Evolutionary conservation across 2,113 vertebrate genomes (phyloP).

Genomic region (Misgurnus anguillicaudatus): DNA sequence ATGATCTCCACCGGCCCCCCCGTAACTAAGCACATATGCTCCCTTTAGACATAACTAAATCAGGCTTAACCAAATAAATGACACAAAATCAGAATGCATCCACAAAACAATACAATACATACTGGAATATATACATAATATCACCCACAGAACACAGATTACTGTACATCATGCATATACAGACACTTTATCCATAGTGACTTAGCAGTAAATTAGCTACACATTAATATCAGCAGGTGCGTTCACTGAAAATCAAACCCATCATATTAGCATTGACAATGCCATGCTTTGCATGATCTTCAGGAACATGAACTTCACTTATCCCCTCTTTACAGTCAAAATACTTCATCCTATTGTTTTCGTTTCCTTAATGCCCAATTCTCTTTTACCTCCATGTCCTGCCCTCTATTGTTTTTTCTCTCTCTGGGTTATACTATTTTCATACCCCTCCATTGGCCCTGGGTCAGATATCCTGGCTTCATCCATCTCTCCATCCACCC

Average conservation of each 20-base stretch:
- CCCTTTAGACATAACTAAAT: neutral
- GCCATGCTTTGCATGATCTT: too few species aligned
- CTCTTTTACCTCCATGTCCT: slow-evolving; percentile 12
- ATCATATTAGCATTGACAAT: too few species aligned
- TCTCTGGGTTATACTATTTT: slow-evolving; percentile 31
- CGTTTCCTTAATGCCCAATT: neutral
- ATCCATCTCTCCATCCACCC: slow-evolving; percentile 37
- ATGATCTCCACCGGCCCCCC: slow-evolving; percentile 34
- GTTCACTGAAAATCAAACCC: too few species aligned
- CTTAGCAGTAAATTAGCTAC: too few species aligned
- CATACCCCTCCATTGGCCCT: slow-evolving; percentile 35
- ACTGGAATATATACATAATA: neutral
- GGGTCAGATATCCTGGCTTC: slow-evolving; percentile 30
- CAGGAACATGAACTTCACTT: neutral
- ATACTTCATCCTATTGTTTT: neutral
- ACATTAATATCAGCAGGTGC: too few species aligned
- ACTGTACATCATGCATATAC: too few species aligned
- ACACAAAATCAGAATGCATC: neutral
- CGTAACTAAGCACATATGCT: slow-evolving; percentile 25
- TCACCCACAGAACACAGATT: neutral
- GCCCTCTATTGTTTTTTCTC: slow-evolving; percentile 27
- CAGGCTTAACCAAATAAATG: neutral
- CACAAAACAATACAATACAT: neutral
- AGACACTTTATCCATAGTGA: too few species aligned
- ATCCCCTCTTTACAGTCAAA: neutral